Evolutionary conservation across 2,113 vertebrate genomes (phyloP).

Genomic region (Benitochromis conjunctus): DNA sequence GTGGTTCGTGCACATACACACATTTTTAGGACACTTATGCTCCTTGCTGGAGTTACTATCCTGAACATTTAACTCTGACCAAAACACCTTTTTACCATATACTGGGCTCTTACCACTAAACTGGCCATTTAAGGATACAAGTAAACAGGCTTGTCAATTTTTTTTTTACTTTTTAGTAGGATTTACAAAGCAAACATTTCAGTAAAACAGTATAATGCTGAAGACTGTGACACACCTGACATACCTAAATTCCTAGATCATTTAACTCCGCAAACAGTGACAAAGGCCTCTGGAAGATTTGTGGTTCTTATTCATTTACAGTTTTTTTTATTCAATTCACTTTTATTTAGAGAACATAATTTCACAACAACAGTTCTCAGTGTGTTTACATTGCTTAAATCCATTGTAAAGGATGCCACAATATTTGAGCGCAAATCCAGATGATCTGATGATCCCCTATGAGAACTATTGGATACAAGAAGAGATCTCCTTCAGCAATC

Average conservation of each 20-base stretch:
- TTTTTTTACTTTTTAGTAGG: background rate
- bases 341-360: background rate
- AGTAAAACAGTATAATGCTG: background rate
- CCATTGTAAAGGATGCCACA: background rate
- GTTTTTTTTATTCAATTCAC: background rate
- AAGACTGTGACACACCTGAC: background rate
- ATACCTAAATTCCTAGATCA: background rate
- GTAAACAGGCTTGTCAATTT: background rate
- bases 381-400: background rate
- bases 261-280: background rate
- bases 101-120: background rate
- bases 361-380: background rate
- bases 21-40: background rate
- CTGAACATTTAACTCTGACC: slow-evolving; percentile 3
- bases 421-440: background rate
- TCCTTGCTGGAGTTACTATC: background rate
- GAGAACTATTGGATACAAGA: background rate
- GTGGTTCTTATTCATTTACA: background rate
- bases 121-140: background rate
- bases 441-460: background rate
- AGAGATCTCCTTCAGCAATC: background rate
- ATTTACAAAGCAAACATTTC: background rate
- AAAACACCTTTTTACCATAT: background rate
- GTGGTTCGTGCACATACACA: background rate
- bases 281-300: background rate